Conservation (phyloP, 2,888 invertebrate species). For the Spatulosminthurus flaviceps region DNA sequence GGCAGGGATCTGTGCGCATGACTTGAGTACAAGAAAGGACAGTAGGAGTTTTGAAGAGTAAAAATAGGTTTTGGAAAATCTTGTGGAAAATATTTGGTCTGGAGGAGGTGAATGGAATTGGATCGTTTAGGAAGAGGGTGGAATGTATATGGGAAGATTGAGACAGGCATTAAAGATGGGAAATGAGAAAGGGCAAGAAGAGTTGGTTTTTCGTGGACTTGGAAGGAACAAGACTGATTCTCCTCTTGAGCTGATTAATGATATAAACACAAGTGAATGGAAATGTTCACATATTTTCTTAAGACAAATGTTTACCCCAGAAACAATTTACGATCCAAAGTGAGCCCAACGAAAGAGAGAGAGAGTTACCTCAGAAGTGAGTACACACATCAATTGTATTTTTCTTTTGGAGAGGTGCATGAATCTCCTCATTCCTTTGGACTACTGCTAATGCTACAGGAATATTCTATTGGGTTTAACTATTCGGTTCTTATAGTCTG, state of each 20-base stretch:
- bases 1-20: no score
- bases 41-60: background rate
- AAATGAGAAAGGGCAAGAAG: slow-evolving; percentile 11
- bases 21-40: no score
- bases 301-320: slow-evolving; percentile 63
- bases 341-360: slow-evolving; percentile 18
- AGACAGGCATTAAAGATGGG: slow-evolving; percentile 18
- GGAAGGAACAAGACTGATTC: slow-evolving; percentile 37
- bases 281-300: slow-evolving; percentile 58
- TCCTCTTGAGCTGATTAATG: slow-evolving; percentile 58
- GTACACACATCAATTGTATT: slow-evolving; percentile 38
- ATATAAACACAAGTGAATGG: slow-evolving; percentile 59
- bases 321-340: slow-evolving; percentile 62
- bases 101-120: slow-evolving; percentile 6
- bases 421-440: background rate
- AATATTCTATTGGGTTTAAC: no score
- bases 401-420: slow-evolving; percentile 8
- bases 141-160: background rate
- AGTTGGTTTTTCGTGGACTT: background rate
- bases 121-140: background rate
- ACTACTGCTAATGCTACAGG: background rate
- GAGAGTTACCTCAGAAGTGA: slow-evolving; percentile 21
- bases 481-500: no score
- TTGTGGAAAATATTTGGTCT: no score
- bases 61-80: no score